These are phyloP conservation scores for Hirtodrosophila duncani DNA, from an alignment of 2,888 invertebrate genomes.

Conservation along the genomic window DNA sequence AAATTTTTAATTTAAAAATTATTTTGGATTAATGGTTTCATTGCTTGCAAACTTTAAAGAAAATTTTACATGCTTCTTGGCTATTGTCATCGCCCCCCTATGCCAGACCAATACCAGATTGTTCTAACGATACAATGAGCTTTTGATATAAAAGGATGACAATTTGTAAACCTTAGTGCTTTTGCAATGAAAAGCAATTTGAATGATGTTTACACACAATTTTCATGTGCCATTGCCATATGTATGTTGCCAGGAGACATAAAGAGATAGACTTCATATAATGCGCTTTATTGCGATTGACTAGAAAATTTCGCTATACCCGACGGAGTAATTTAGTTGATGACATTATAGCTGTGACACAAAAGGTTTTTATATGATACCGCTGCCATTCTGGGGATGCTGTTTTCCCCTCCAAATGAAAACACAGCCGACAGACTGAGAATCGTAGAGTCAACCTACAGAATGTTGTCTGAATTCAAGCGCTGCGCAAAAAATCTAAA, in stretches of 20 bases:
- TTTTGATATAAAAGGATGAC: too few relatives aligned
- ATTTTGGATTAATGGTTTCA: background rate
- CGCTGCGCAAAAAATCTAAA: slow-evolving; percentile 6
- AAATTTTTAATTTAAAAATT: slow-evolving; percentile 8
- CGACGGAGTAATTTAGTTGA: slow-evolving; percentile 66
- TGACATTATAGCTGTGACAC: slow-evolving; percentile 65
- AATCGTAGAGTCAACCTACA: slow-evolving; percentile 12
- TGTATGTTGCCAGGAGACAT: too few relatives aligned
- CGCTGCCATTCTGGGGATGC: too few relatives aligned
- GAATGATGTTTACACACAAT: slow-evolving; percentile 63
- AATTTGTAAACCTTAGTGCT: too few relatives aligned
- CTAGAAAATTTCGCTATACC: slow-evolving; percentile 66
- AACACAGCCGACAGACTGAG: too few relatives aligned
- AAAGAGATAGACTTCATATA: too few relatives aligned
- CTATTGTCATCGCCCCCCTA: background rate
- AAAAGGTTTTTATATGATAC: slow-evolving; percentile 47
- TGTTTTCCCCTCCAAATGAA: too few relatives aligned
- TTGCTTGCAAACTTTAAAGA: background rate
- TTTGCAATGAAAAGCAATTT: slow-evolving; percentile 39
- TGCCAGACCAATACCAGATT: too few relatives aligned
- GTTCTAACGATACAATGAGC: too few relatives aligned
- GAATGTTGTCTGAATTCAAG: slow-evolving; percentile 16
- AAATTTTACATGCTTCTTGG: background rate
- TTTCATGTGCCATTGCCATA: slow-evolving; percentile 33
- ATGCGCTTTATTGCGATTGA: slow-evolving; percentile 62